Evolutionary conservation across 2,888 invertebrate genomes (phyloP).

Genomic region (Hirudinaria manillensis): DNA sequence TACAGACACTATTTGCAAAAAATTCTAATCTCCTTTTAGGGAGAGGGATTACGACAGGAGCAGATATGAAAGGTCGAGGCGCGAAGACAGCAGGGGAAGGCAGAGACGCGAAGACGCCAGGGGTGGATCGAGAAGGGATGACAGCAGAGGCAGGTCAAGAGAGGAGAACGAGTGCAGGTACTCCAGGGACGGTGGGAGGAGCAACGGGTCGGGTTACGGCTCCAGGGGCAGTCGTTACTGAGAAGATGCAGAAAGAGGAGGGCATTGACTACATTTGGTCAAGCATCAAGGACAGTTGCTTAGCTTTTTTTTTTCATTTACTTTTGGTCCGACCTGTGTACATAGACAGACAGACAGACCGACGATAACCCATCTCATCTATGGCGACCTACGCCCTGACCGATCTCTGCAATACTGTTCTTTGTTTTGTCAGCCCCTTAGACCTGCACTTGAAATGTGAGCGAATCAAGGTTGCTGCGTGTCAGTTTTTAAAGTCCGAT

Average conservation of each 20-base stretch:
- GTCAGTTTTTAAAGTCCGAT: too few relatives aligned
- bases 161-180: background rate
- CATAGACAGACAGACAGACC: too few relatives aligned
- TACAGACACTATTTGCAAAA: too few relatives aligned
- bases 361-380: too few relatives aligned
- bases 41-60: background rate
- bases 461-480: too few relatives aligned
- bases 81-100: background rate
- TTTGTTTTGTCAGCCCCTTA: too few relatives aligned
- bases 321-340: too few relatives aligned
- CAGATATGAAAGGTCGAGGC: background rate
- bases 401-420: too few relatives aligned
- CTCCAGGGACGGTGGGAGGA: slow-evolving; percentile 1
- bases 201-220: background rate
- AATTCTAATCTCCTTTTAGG: background rate
- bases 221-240: background rate
- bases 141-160: background rate
- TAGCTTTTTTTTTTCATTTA: background rate
- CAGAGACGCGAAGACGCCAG: background rate
- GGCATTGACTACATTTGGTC: too few relatives aligned
- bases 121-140: background rate
- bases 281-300: background rate
- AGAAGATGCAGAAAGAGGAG: background rate
- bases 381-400: too few relatives aligned
- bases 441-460: too few relatives aligned